Evolutionary conservation across 2,888 invertebrate genomes (phyloP), one percentile per base, ranked within the genome.

Genomic region (Philopedon plagiatum): DNA sequence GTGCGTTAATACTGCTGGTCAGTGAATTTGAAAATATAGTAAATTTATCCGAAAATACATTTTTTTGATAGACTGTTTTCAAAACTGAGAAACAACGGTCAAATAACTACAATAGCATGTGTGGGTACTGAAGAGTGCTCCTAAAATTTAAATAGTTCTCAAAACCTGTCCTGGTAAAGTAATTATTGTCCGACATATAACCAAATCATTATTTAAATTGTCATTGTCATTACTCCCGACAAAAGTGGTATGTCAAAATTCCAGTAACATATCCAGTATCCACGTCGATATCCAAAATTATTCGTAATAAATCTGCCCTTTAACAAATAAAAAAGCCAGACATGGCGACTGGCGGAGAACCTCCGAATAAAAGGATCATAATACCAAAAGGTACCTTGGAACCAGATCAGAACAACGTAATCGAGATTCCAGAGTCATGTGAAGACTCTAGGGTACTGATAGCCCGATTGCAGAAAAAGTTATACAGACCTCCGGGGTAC

Each of bases 311-410:
- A 4, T 9, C 7, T 34, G 3, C 11, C 18, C 1, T 19, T 13
- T 2, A 39, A 4, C 7, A 13, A 46, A 1, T 19, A 4, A 11
- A 2, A 19, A 26, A 61, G 9, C 29, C 37, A 13, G 37, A 49
- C 51, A 64, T 54, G 56, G 21, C 39, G 1, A n/a, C n/a, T n/a
- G 46, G 41, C 8, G 34, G 58, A 37, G 46, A 15, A 0, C n/a
- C 19, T 4, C 44, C 61, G 0, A 18, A 21, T 9, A 57, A 56
- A 49, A 54, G 57, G 37, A 32, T 70, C 8, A 64, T 64, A 5
- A 70, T 70, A 18, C 70, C 64, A 1, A 70, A 70, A 56, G 70
- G 64, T 11, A 64, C 64, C 15, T 29, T 70, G n/a, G 58, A 70
- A 23, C 15, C 57, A 0, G 64, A 39, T 37, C 51, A 29, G 15